Evolutionary conservation across 2,113 vertebrate genomes (phyloP).

Genomic region (Proterorhinus semilunaris): DNA sequence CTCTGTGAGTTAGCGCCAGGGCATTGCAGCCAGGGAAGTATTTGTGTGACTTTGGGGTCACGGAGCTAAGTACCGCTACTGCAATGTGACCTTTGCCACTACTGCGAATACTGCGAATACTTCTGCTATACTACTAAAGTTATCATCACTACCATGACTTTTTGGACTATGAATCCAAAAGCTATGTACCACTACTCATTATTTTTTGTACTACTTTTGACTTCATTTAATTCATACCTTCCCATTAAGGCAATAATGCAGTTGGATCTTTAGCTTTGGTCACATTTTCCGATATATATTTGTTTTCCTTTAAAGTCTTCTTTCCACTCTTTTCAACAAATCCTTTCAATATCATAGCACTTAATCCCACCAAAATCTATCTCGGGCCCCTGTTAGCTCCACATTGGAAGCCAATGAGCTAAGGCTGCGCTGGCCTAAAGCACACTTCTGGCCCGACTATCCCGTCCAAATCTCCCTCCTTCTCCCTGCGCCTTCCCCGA

Average conservation of each 20-base stretch:
- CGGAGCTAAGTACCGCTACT: slow-evolving; percentile 10
- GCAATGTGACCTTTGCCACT: background rate
- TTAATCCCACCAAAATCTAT: background rate
- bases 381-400: background rate
- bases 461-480: background rate
- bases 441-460: background rate
- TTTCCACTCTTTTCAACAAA: background rate
- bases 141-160: background rate
- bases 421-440: background rate
- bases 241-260: too few species aligned
- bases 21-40: slow-evolving; percentile 40
- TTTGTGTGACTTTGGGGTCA: slow-evolving; percentile 40
- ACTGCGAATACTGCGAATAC: slow-evolving; percentile 2
- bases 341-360: background rate
- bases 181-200: too few species aligned
- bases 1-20: slow-evolving; percentile 24
- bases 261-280: too few species aligned
- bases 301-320: background rate
- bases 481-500: background rate
- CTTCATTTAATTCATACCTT: too few species aligned
- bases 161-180: too few species aligned
- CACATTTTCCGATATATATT: too few species aligned
- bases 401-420: background rate
- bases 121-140: background rate
- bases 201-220: too few species aligned